These are phyloP conservation scores for Drymonia ruficornis DNA, from an alignment of 2,888 invertebrate genomes.

Conservation along the genomic window DNA sequence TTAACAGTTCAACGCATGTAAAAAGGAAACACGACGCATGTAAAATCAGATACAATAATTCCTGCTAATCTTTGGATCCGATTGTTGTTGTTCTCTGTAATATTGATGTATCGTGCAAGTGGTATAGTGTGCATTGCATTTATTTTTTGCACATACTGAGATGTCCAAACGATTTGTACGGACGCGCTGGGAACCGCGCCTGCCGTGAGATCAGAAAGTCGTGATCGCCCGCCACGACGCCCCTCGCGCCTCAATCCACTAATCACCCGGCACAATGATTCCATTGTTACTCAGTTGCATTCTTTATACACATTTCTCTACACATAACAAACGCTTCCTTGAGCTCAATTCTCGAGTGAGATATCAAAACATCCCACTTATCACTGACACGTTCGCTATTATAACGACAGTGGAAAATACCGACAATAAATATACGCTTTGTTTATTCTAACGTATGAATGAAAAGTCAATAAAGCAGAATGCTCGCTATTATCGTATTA, in stretches of 20 bases:
- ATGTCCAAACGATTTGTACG: slow-evolving; percentile 60
- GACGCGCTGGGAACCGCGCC: slow-evolving; percentile 63
- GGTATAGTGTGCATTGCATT: slow-evolving; percentile 29
- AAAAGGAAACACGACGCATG: background rate
- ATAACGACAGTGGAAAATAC: slow-evolving; percentile 36
- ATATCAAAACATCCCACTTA: slow-evolving; percentile 32
- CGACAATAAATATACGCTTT: slow-evolving; percentile 25
- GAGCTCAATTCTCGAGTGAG: slow-evolving; percentile 30
- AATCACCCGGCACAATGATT: slow-evolving; percentile 73
- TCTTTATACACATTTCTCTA: slow-evolving; percentile 60
- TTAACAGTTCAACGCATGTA: background rate
- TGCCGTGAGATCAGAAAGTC: slow-evolving; percentile 72
- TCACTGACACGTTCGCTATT: slow-evolving; percentile 21
- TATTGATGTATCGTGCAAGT: slow-evolving; percentile 27
- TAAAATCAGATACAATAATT: slow-evolving; percentile 4
- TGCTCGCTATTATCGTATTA: slow-evolving; percentile 22
- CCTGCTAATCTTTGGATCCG: slow-evolving; percentile 12
- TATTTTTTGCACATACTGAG: slow-evolving; percentile 52
- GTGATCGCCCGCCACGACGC: slow-evolving; percentile 71
- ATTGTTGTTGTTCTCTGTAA: too few species aligned
- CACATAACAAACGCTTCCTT: slow-evolving; percentile 56
- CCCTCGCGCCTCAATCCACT: slow-evolving; percentile 65
- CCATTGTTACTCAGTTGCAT: slow-evolving; percentile 64
- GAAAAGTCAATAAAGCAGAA: slow-evolving; percentile 32
- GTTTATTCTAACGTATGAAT: slow-evolving; percentile 30